Evolutionary conservation across 1,140 invertebrate species (phyloP), one percentile per base, ranked within the genome.

Genomic region (Eupeodes corollae): DNA sequence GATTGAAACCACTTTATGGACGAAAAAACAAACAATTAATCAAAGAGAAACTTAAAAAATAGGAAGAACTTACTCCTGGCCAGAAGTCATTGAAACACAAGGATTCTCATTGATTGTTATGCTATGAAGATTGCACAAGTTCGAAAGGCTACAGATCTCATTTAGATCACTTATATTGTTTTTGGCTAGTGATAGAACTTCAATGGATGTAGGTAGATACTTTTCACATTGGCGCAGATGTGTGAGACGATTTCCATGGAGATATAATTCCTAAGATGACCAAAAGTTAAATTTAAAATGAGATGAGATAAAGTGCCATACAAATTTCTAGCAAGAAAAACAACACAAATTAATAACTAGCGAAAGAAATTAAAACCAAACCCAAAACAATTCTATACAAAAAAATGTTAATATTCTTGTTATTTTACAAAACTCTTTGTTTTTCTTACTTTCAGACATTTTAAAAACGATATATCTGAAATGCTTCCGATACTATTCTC

Each of bases 121-220:
- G 66, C 85, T 87, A 42, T 84, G 78, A 44, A 95, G 67, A 57
- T 81, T 78, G 14, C 70, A 74, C 41, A 93, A 70, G 64, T 86
- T 80, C 9, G 78, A 79, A 44, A 95, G 70, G 64, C 86, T 84
- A 12, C 80, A 86, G 48, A 93, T 79, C 74, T 92, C 88, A 71
- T 89, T 91, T 32, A 95, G 70, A 70, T 95, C 90, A 34, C 75
- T 75, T 39, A 94, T 79, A 54, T 80, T 82, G 70, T 95, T 95
- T 63, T 86, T 82, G 32, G 84, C 85, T 46, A 95, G 69, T 21
- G 86, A 88, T 19, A 95, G 67, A 35, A 81, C 83, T 51, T 79
- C 76, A 47, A 94, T 58, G 31, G 78, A 82, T 1, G 73, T 58
- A 9, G 91, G 89, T 52, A 95, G 71, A 64, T 86, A 90, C 47